Conservation (phyloP, 2,888 invertebrate species). For the Linnaemya vulpina region DNA sequence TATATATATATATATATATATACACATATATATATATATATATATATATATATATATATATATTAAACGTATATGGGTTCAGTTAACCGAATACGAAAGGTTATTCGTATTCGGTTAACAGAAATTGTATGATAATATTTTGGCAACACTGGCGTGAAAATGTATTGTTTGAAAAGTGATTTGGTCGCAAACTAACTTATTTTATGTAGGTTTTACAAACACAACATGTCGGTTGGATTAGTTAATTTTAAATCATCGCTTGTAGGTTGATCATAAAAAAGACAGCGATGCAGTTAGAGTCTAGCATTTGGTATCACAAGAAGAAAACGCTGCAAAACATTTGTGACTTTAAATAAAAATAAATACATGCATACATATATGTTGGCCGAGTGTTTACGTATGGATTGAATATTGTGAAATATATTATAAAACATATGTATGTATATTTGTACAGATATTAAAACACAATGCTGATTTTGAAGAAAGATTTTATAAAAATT, state of each 20-base stretch:
- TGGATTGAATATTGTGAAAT: background rate
- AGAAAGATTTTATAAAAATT: background rate
- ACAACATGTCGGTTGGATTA: conserved; percentile 55
- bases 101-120: too few species aligned
- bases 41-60: too few species aligned
- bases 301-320: conserved; percentile 32
- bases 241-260: conserved; percentile 24
- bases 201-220: conserved; percentile 48
- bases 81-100: too few species aligned
- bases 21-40: too few species aligned
- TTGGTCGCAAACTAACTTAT: conserved; percentile 40
- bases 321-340: background rate
- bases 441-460: background rate
- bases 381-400: background rate
- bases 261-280: conserved; percentile 40
- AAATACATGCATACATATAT: background rate
- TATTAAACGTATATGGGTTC: too few species aligned
- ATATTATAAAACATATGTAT: background rate
- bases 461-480: background rate
- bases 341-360: conserved; percentile 3
- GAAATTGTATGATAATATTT: background rate
- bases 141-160: too few species aligned
- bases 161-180: background rate
- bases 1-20: too few species aligned
- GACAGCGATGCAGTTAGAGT: conserved; percentile 31